These are phyloP conservation scores for Myotis daubentonii DNA, from an alignment of 2,797 vertebrate species.

Conservation along the genomic window DNA sequence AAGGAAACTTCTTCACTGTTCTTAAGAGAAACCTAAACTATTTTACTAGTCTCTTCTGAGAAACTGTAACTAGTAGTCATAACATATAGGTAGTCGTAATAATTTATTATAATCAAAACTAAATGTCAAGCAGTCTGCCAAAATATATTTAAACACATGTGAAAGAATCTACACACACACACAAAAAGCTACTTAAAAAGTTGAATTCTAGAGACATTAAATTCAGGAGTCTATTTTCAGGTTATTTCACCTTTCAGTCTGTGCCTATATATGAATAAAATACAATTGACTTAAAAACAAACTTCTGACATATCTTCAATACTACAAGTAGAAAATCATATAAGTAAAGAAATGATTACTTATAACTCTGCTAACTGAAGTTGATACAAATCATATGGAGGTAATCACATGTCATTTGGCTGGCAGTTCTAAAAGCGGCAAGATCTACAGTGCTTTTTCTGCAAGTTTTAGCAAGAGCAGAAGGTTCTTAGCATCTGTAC, in stretches of 20 bases:
- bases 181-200: slow-evolving; percentile 14
- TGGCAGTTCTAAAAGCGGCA: neutral
- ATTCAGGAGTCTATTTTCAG: slow-evolving; percentile 15
- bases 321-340: neutral
- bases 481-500: slow-evolving; percentile 31
- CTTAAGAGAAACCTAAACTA: neutral
- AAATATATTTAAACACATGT: slow-evolving; percentile 44
- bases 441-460: neutral
- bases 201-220: neutral
- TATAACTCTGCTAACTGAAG: slow-evolving; percentile 32
- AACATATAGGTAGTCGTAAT: slow-evolving; percentile 23
- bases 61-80: slow-evolving; percentile 36
- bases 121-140: slow-evolving; percentile 53
- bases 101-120: slow-evolving; percentile 68
- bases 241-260: slow-evolving; percentile 14
- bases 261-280: neutral
- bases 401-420: slow-evolving; percentile 35
- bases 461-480: slow-evolving; percentile 8
- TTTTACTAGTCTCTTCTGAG: slow-evolving; percentile 61
- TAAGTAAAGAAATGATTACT: slow-evolving; percentile 20
- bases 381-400: slow-evolving; percentile 40
- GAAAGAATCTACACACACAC: neutral
- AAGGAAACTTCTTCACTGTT: neutral
- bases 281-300: slow-evolving; percentile 22
- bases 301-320: slow-evolving; percentile 25